Percentiles rank a stretch among this genome's conserved stretches.
These are phyloP conservation scores for Drosophila quadrilineata DNA, from an alignment of 1,140 invertebrate genomes.

Conservation along the genomic window DNA sequence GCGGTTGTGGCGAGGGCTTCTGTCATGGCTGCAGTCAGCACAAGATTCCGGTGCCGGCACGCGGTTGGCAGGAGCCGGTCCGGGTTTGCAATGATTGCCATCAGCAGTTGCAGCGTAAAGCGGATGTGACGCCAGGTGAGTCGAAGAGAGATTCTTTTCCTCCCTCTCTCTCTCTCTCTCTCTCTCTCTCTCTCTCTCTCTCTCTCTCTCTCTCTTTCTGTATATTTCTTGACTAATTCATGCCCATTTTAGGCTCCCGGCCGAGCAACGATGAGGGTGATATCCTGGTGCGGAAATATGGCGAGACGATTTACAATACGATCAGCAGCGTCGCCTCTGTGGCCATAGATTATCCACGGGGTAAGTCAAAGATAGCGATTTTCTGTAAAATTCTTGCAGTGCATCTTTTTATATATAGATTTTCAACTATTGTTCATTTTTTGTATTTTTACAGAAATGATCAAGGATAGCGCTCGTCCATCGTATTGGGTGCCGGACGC, in stretches of 20 bases:
- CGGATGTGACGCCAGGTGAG: constrained; percentile 68
- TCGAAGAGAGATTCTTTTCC: neutral
- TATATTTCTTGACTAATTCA: constrained; percentile 39
- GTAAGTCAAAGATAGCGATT: constrained; percentile 15
- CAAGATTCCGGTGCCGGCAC: constrained; percentile 84
- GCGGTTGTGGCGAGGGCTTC: constrained; percentile 89
- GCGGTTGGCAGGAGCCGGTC: constrained; percentile 86
- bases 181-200: neutral
- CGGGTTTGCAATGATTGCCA: constrained; percentile 87
- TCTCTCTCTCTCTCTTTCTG: neutral
- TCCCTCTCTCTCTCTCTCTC: neutral
- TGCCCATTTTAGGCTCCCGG: constrained; percentile 41
- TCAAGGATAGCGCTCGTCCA: constrained; percentile 90
- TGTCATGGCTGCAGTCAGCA: constrained; percentile 86
- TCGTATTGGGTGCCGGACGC: constrained; percentile 91
- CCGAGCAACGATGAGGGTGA: constrained; percentile 81
- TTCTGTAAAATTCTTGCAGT: too few species aligned
- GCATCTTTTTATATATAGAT: too few species aligned
- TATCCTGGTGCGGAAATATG: constrained; percentile 84
- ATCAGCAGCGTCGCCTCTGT: constrained; percentile 84
- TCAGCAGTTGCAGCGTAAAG: constrained; percentile 61
- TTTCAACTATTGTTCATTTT: neutral
- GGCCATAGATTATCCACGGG: constrained; percentile 82
- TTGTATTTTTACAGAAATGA: constrained; percentile 83
- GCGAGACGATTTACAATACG: constrained; percentile 85